Evolutionary conservation across 2,113 vertebrate species (phyloP).

Genomic region (Daboia siamensis): DNA sequence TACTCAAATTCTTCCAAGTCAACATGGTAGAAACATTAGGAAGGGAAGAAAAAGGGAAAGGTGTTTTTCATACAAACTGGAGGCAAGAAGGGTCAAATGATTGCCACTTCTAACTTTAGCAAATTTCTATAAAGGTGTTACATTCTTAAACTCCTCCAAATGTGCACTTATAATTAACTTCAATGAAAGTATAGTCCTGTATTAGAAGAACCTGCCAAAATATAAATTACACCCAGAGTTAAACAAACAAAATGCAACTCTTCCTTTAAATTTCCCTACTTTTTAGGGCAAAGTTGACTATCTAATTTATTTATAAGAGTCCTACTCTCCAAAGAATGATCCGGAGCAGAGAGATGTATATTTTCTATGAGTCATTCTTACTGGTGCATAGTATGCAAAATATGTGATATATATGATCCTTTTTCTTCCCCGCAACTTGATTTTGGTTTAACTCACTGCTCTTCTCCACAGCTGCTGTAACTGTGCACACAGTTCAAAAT

Average conservation of each 20-base stretch:
- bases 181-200: conserved; percentile 36
- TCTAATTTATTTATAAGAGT: neutral
- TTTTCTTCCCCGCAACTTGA: neutral
- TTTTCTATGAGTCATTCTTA: neutral
- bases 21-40: conserved; percentile 53
- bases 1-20: conserved; percentile 59
- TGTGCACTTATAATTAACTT: conserved; percentile 28
- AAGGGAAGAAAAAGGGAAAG: neutral
- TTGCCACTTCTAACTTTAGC: conserved; percentile 21
- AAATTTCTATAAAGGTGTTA: neutral
- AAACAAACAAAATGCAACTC: neutral
- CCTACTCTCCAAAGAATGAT: neutral
- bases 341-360: neutral
- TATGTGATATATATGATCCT: neutral
- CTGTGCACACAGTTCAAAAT: neutral
- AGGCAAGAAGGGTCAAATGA: conserved; percentile 34
- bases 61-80: neutral
- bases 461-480: neutral
- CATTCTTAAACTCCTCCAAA: neutral
- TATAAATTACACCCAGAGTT: neutral
- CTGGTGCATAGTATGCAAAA: neutral
- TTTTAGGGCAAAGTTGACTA: no score
- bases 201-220: conserved; percentile 48
- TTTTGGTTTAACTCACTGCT: neutral
- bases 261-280: neutral